These are phyloP conservation scores for Emydura subglobosa DNA, from an alignment of 2,113 vertebrate genomes.

Conservation along the genomic window DNA sequence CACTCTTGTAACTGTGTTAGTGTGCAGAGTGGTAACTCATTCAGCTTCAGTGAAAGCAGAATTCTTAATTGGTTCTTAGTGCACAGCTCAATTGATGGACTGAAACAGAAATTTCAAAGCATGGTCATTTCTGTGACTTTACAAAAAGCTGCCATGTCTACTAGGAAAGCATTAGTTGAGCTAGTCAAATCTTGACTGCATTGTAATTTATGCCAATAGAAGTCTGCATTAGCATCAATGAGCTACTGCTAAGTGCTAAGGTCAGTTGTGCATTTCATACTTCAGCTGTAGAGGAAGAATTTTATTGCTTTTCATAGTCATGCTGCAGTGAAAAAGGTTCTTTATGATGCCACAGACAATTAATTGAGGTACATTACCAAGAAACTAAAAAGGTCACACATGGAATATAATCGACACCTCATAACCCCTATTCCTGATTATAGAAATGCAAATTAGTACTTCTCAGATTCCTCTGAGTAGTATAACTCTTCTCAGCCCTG, in stretches of 20 bases:
- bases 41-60: not conserved
- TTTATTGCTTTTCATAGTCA: slow-evolving; percentile 76
- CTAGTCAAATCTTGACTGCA: slow-evolving; percentile 11
- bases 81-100: not conserved
- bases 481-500: slow-evolving; percentile 61
- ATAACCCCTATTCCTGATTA: slow-evolving; percentile 76
- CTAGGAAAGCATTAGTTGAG: slow-evolving; percentile 27
- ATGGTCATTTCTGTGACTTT: slow-evolving; percentile 28
- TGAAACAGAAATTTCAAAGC: not conserved
- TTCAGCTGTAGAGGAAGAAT: slow-evolving; percentile 71
- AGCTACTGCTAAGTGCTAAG: slow-evolving; percentile 72
- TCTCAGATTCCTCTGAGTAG: slow-evolving; percentile 54
- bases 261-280: slow-evolving; percentile 79
- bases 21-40: not conserved
- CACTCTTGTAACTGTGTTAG: not conserved
- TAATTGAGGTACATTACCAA: slow-evolving; percentile 79
- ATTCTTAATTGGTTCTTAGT: not conserved
- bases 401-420: slow-evolving; percentile 77
- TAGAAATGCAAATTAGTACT: slow-evolving; percentile 77
- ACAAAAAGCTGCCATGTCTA: slow-evolving; percentile 23
- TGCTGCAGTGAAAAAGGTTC: slow-evolving; percentile 63
- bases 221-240: slow-evolving; percentile 68
- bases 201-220: slow-evolving; percentile 67
- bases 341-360: slow-evolving; percentile 81
- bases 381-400: slow-evolving; percentile 78